A percentile compares a stretch with the other conserved stretches of the same genome.
These are phyloP conservation scores for Cantharis rustica DNA, from an alignment of 2,888 invertebrate species.

Conservation along the genomic window DNA sequence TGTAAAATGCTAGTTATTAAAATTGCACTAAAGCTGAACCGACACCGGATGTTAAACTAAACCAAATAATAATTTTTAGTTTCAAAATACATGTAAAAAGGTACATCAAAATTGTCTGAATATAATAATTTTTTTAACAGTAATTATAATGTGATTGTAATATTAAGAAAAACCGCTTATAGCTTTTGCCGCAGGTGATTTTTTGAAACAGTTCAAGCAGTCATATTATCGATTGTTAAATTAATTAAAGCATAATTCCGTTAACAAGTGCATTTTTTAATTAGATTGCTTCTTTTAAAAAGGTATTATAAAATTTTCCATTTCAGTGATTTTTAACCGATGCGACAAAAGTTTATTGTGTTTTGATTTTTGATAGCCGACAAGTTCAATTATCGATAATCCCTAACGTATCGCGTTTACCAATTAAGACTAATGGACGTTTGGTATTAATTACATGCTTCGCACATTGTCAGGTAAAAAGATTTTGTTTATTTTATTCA, in stretches of 20 bases:
- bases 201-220: no score
- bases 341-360: conserved; percentile 2
- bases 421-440: conserved; percentile 18
- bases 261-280: not conserved
- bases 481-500: not conserved
- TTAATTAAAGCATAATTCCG: not conserved
- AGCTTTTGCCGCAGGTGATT: no score
- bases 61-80: no score
- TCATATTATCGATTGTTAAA: no score
- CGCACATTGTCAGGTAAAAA: conserved; percentile 7
- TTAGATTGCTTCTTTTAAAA: not conserved
- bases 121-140: no score
- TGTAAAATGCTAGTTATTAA: not conserved
- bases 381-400: conserved; percentile 15
- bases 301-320: not conserved
- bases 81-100: no score
- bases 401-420: conserved; percentile 9
- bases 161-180: no score
- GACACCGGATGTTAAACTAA: no score
- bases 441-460: conserved; percentile 7
- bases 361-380: conserved; percentile 12
- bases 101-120: no score
- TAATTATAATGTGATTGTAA: no score
- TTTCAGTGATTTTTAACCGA: not conserved
- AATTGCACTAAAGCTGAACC: not conserved